phyloP scores from a whole-genome alignment of 1,140 invertebrate species.

The Ips typographus region DNA sequence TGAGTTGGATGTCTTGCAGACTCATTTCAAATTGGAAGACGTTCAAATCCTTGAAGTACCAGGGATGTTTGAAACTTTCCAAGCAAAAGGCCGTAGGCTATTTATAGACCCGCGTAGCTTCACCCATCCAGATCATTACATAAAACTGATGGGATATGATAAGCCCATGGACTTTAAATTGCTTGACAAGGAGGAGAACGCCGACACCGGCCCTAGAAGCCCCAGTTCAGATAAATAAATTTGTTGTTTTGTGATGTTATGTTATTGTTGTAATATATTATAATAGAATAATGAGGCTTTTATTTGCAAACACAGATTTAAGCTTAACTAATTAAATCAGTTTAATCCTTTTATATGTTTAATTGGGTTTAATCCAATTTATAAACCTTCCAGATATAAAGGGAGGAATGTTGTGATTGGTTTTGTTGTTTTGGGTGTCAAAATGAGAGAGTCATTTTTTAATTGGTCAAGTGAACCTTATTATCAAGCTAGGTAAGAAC shows the following conservation, averaged over 20 bases:
- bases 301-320: too few relatives aligned
- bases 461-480: slow-evolving; percentile 37
- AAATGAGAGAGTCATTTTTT: slow-evolving; percentile 26
- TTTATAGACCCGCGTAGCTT: slow-evolving; percentile 77
- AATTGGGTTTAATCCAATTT: too few relatives aligned
- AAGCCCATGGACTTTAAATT: slow-evolving; percentile 83
- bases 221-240: slow-evolving; percentile 8
- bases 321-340: too few relatives aligned
- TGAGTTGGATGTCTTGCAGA: slow-evolving; percentile 54
- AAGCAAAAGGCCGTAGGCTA: slow-evolving; percentile 67
- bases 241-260: slow-evolving; percentile 3
- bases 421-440: neutral
- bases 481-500: slow-evolving; percentile 34
- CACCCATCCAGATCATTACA: slow-evolving; percentile 70
- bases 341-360: too few relatives aligned
- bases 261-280: neutral
- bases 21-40: slow-evolving; percentile 73
- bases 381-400: too few relatives aligned
- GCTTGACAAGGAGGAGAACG: slow-evolving; percentile 4
- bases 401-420: too few relatives aligned
- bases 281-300: neutral
- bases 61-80: slow-evolving; percentile 80
- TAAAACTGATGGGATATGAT: slow-evolving; percentile 86
- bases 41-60: slow-evolving; percentile 75
- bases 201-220: neutral